A percentile compares a stretch with the other conserved stretches of the same genome.
These are phyloP conservation scores for Leucopsar rothschildi DNA, from an alignment of 2,113 vertebrate species.

Conservation along the genomic window DNA sequence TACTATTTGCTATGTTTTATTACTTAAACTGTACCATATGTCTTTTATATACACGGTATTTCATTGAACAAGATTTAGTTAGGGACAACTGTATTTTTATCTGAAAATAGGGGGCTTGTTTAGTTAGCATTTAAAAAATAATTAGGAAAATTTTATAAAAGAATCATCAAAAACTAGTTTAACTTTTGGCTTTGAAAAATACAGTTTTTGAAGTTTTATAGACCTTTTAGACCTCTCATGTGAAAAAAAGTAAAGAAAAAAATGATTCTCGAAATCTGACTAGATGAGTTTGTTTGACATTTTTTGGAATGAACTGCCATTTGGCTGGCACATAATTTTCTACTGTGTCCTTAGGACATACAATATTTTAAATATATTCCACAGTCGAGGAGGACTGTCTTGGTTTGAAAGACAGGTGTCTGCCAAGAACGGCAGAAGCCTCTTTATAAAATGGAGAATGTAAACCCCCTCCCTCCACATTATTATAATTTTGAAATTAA, in stretches of 20 bases:
- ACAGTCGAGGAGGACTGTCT: neutral
- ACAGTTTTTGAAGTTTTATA: neutral
- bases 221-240: neutral
- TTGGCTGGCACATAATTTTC: neutral
- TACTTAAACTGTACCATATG: neutral
- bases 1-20: neutral
- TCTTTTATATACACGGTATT: neutral
- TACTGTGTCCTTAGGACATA: neutral
- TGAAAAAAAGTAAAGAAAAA: neutral
- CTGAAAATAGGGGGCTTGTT: neutral
- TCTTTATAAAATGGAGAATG: too few relatives aligned
- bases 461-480: too few relatives aligned
- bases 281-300: neutral
- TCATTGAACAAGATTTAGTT: neutral
- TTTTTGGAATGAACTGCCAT: neutral
- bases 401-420: too few relatives aligned
- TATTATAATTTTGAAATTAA: too few relatives aligned
- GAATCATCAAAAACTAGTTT: neutral
- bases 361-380: neutral
- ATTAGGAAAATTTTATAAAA: neutral
- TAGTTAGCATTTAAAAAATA: neutral
- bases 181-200: neutral
- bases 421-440: too few relatives aligned
- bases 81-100: neutral
- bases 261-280: neutral